A percentile compares a stretch with the other conserved stretches of the same genome.
These are phyloP conservation scores for Dicyrtomina minuta DNA, from an alignment of 2,888 invertebrate species.

Conservation along the genomic window DNA sequence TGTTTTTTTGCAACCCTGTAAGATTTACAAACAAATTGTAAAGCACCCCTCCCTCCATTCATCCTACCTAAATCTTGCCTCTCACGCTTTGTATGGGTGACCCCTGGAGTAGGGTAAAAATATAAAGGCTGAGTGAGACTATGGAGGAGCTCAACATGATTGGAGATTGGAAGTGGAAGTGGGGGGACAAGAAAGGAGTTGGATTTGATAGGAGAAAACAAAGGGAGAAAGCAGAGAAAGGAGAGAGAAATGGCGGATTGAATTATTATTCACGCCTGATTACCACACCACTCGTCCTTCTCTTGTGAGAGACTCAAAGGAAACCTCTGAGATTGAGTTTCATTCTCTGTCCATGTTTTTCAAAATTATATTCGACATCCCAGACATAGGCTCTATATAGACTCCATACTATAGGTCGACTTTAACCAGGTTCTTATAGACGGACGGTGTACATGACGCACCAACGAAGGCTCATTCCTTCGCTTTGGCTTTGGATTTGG, in stretches of 20 bases:
- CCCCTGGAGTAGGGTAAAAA: too few relatives aligned
- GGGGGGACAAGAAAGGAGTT: not conserved
- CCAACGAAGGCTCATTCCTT: too few relatives aligned
- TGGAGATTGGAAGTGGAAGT: not conserved
- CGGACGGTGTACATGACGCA: too few relatives aligned
- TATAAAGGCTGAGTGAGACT: too few relatives aligned
- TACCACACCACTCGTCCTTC: not conserved
- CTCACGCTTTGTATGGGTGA: not conserved
- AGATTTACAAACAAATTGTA: not conserved
- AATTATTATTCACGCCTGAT: constrained; percentile 24
- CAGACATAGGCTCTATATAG: too few relatives aligned
- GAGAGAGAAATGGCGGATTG: not conserved
- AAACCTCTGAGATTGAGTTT: constrained; percentile 17
- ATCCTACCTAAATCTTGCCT: not conserved
- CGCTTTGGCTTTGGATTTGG: too few relatives aligned
- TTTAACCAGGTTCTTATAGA: too few relatives aligned
- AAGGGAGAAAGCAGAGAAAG: not conserved
- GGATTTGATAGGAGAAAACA: constrained; percentile 4
- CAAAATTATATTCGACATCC: not conserved
- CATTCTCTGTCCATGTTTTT: constrained; percentile 8
- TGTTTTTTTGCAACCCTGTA: too few relatives aligned
- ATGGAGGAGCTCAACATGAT: not conserved
- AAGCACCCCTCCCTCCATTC: not conserved
- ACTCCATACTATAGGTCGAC: too few relatives aligned
- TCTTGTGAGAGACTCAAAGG: not conserved